Percentiles rank a stretch among this genome's conserved stretches.
These are phyloP conservation scores for Caenorhabditis macrosperma DNA, from an alignment of 2,888 invertebrate genomes.

Conservation along the genomic window DNA sequence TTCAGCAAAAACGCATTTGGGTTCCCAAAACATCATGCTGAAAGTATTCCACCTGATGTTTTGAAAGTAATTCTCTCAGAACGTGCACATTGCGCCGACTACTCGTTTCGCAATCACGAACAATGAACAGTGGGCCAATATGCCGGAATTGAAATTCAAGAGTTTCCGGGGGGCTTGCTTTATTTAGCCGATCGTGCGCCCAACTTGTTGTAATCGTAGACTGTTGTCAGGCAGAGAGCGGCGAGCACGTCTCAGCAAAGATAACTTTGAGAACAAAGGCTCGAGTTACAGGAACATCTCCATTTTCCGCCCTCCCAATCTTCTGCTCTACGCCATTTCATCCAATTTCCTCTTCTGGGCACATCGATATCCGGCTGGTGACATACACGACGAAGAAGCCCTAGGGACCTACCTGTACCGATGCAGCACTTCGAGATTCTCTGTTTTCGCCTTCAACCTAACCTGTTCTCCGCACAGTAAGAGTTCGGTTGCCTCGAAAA, in stretches of 20 bases:
- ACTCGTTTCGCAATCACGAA: neutral
- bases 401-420: slow-evolving; percentile 22
- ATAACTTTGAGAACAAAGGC: slow-evolving; percentile 51
- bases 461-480: slow-evolving; percentile 32
- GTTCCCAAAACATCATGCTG: neutral
- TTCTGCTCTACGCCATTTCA: slow-evolving; percentile 16
- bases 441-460: slow-evolving; percentile 32
- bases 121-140: neutral
- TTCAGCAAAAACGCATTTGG: too few relatives aligned
- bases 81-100: too few relatives aligned
- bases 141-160: neutral
- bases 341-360: slow-evolving; percentile 32
- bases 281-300: slow-evolving; percentile 53
- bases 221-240: slow-evolving; percentile 2
- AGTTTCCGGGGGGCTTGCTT: neutral
- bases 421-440: slow-evolving; percentile 19
- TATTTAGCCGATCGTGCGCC: neutral
- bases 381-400: neutral
- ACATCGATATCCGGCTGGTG: slow-evolving; percentile 8
- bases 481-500: slow-evolving; percentile 24
- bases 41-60: neutral
- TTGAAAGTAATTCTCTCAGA: too few relatives aligned
- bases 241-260: slow-evolving; percentile 15
- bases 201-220: slow-evolving; percentile 29
- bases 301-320: slow-evolving; percentile 45